Evolutionary conservation across 2,113 vertebrate genomes (phyloP).

Genomic region (Hepsetus odoe): DNA sequence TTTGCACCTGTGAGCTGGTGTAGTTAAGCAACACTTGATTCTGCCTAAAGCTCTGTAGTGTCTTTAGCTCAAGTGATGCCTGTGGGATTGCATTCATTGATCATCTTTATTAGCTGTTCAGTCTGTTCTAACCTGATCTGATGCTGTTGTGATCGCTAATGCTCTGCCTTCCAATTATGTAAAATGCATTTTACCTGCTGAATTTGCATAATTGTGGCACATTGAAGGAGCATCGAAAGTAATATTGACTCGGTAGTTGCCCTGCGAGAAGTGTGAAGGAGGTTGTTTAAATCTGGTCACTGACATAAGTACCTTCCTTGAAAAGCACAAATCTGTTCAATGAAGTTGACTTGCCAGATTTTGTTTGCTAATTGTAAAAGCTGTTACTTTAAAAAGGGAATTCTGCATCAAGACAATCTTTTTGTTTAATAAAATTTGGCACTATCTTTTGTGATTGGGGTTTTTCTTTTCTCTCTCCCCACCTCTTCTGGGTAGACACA

Average conservation of each 20-base stretch:
- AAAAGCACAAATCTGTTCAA: no score
- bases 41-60: neutral
- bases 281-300: neutral
- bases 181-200: neutral
- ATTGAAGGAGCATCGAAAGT: no score
- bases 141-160: neutral
- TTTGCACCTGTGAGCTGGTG: neutral
- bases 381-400: constrained; percentile 65
- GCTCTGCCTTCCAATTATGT: neutral
- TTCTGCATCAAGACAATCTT: constrained; percentile 30
- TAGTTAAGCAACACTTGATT: neutral
- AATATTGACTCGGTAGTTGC: neutral
- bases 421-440: constrained; percentile 15
- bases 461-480: neutral
- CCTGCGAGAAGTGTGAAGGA: constrained; percentile 10
- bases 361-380: neutral
- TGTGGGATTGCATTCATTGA: neutral
- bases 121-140: neutral
- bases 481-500: no score
- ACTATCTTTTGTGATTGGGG: constrained; percentile 26
- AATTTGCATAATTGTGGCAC: neutral
- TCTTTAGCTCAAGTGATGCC: neutral
- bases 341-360: constrained; percentile 37
- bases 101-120: neutral
- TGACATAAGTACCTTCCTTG: no score